Percentiles rank a stretch among this genome's conserved stretches.
Conservation (phyloP, 2,113 vertebrate species). For the Rhadina sibilatrix region DNA sequence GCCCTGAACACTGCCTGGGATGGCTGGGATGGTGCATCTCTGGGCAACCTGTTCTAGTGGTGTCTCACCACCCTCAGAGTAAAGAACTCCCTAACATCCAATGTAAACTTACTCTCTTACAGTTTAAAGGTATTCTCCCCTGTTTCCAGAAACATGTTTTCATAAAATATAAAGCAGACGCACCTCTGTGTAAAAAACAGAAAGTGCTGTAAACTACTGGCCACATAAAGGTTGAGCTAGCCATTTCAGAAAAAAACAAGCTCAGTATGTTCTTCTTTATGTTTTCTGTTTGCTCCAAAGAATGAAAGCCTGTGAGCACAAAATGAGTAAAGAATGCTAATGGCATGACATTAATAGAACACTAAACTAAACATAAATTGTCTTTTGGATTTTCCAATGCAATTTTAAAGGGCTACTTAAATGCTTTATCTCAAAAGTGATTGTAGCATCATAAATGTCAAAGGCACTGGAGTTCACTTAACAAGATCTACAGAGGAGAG, state of each 20-base stretch:
- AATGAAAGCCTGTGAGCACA: background rate
- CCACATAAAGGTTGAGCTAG: background rate
- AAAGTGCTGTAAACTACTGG: background rate
- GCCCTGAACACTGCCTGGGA: background rate
- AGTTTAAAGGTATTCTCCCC: background rate
- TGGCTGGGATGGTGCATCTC: background rate
- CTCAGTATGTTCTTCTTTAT: background rate
- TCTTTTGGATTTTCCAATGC: background rate
- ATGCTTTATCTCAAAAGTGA: background rate
- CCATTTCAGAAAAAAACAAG: background rate
- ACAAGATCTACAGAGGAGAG: background rate
- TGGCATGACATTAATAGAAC: background rate
- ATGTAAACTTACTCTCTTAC: background rate
- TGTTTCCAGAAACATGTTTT: background rate
- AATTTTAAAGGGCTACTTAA: background rate
- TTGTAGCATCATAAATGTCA: background rate
- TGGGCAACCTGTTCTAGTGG: background rate
- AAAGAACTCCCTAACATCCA: background rate
- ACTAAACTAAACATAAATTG: background rate
- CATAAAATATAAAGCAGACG: background rate
- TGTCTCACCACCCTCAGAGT: background rate
- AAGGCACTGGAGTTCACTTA: background rate
- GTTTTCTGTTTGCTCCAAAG: background rate
- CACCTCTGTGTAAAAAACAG: background rate
- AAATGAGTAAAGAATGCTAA: background rate